These are phyloP conservation scores for Polydesmus complanatus DNA, from an alignment of 2,888 invertebrate species.

Conservation along the genomic window DNA sequence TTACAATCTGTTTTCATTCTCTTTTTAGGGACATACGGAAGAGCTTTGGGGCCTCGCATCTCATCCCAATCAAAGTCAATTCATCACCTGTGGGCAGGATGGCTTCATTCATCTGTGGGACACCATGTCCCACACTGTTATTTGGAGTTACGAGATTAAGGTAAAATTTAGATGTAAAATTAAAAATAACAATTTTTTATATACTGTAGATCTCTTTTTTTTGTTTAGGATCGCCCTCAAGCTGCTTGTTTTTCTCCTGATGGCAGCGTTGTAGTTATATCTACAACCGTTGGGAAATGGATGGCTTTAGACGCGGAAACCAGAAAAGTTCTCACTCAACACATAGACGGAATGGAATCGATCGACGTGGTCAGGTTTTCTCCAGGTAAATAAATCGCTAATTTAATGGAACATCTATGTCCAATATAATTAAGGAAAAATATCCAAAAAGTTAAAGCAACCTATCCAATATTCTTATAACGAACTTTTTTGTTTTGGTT, in stretches of 20 bases:
- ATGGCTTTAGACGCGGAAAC: slow-evolving; percentile 66
- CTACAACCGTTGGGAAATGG: slow-evolving; percentile 65
- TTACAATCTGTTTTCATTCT: neutral
- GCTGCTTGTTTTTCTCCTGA: slow-evolving; percentile 66
- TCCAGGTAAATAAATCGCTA: slow-evolving; percentile 11
- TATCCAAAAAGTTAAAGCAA: too few relatives aligned
- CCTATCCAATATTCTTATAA: too few relatives aligned
- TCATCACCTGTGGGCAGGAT: slow-evolving; percentile 71
- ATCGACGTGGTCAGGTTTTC: slow-evolving; percentile 18
- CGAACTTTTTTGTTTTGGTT: too few relatives aligned
- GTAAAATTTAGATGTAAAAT: too few relatives aligned
- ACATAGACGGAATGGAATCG: slow-evolving; percentile 16
- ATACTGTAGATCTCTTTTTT: slow-evolving; percentile 14
- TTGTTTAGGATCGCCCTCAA: slow-evolving; percentile 61
- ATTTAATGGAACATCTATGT: neutral
- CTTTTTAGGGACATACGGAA: slow-evolving; percentile 63
- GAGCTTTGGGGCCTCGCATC: slow-evolving; percentile 76
- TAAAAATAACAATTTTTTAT: neutral
- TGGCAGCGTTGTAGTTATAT: slow-evolving; percentile 60
- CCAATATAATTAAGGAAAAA: too few relatives aligned
- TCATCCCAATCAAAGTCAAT: slow-evolving; percentile 69
- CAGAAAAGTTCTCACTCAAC: slow-evolving; percentile 49
- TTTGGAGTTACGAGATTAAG: slow-evolving; percentile 82
- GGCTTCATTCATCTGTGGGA: slow-evolving; percentile 75
- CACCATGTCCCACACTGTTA: slow-evolving; percentile 65